Evolutionary conservation across 2,888 invertebrate genomes (phyloP).

Genomic region (Synanthedon tipuliformis): DNA sequence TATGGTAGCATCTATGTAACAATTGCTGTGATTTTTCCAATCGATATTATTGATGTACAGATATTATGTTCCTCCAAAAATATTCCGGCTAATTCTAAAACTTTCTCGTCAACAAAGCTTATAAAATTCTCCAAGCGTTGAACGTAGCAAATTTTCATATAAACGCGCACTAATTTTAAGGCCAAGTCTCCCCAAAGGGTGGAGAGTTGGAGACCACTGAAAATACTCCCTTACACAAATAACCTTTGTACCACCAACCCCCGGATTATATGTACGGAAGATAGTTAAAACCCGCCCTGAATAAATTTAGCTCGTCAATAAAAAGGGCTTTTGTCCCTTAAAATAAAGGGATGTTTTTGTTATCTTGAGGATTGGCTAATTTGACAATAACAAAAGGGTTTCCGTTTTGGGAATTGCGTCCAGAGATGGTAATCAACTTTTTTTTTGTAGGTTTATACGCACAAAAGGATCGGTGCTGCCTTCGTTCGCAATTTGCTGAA

Average conservation of each 20-base stretch:
- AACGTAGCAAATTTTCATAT: conserved; percentile 3
- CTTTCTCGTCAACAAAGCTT: not conserved
- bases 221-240: conserved; percentile 2
- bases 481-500: conserved; percentile 34
- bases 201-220: not conserved
- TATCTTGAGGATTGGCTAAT: conserved; percentile 71
- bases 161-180: conserved; percentile 10
- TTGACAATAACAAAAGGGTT: conserved; percentile 68
- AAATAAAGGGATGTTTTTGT: conserved; percentile 65
- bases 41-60: too few species aligned
- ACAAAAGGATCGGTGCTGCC: conserved; percentile 4
- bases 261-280: conserved; percentile 52
- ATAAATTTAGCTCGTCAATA: conserved; percentile 64
- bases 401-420: conserved; percentile 51
- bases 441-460: conserved; percentile 18
- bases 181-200: conserved; percentile 24
- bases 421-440: conserved; percentile 57
- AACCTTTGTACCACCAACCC: conserved; percentile 7
- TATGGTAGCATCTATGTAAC: too few species aligned
- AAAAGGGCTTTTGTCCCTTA: conserved; percentile 60
- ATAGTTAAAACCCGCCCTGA: conserved; percentile 64
- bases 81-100: too few species aligned
- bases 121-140: not conserved
- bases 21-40: too few species aligned
- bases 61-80: too few species aligned